Base-by-base conservation (phyloP, 2,888 invertebrate species). In the Minunthozetes semirufus region DNA sequence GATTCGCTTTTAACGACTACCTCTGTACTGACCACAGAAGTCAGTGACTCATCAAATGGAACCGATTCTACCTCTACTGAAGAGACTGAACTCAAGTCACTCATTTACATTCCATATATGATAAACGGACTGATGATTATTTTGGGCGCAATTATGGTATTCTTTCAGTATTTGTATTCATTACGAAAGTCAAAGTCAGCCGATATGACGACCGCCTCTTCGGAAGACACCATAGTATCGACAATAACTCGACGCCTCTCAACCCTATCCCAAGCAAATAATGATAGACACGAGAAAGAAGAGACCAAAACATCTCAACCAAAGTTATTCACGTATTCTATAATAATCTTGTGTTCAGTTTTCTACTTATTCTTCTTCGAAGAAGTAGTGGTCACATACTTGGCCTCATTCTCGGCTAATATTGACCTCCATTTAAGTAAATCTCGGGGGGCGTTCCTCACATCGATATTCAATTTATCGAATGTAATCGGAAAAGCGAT, bases 341-440 rank as follows among this genome's bases (percentile, higher is more conserved):
- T 73, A 19, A 63, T 73, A 46, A 25, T 73, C 33, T 42, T 73
- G 48, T 66, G 48, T 22, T 73, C 66, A 38, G 13, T 73, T 17
- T 73, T 73, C 50, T 73, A 73, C 63, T 27, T 73, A 27, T 73
- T 73, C 63, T 73, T 73, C 63, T 73, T 63, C 63, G 73, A 73
- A 46, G 73, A 73, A 50, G 73, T 73, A 4, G 38, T 73, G 22
- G 73, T 73, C 63, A 73, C 63, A 38, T 73, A 63, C n/a, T 50
- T 73, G 42, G 63, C 73, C 33, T 63, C 73, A 25, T 73, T 73
- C 27, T 61, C 73, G 38, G 19, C 42, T 15, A 61, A 73, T 11
- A 29, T 73, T 13, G 33, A 68, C 15, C 27, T 73, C 3, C 22
- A 73, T 2, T 38, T 73, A 27, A n/a, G 42, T 8, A 73, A 73